A percentile compares a stretch with the other conserved stretches of the same genome.
phyloP scores from a whole-genome alignment of 2,888 invertebrate genomes.

The Zaprionus bogoriensis region DNA sequence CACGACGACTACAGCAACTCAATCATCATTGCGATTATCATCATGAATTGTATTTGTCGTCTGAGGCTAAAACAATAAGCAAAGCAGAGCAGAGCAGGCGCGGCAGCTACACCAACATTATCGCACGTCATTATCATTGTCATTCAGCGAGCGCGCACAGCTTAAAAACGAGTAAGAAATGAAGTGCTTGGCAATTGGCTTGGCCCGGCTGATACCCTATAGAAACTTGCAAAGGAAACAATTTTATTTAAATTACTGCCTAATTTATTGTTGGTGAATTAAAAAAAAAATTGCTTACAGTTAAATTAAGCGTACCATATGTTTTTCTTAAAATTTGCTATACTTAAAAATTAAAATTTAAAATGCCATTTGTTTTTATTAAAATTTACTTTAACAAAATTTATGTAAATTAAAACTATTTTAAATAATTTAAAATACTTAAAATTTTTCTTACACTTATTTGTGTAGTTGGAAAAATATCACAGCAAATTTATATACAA shows the following conservation, averaged over 20 bases:
- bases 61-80: slow-evolving; percentile 54
- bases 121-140: slow-evolving; percentile 77
- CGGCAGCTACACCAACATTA: slow-evolving; percentile 65
- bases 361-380: no score
- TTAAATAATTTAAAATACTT: no score
- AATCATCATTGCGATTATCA: slow-evolving; percentile 21
- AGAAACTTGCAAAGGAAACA: background rate
- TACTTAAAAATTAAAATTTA: no score
- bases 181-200: background rate
- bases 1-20: slow-evolving; percentile 18
- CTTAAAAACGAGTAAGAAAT: slow-evolving; percentile 43
- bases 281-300: no score
- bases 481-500: no score
- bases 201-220: slow-evolving; percentile 18
- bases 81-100: slow-evolving; percentile 48
- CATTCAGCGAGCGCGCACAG: slow-evolving; percentile 61
- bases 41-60: slow-evolving; percentile 30
- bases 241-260: no score
- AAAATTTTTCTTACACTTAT: no score
- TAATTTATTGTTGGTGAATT: background rate
- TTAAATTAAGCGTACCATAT: no score
- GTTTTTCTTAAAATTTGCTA: no score
- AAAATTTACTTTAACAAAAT: background rate
- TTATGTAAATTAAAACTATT: no score
- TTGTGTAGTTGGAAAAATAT: no score